A percentile compares a stretch with the other conserved stretches of the same genome.
Conservation (phyloP, 2,113 vertebrate genomes). For the Polypterus senegalus region DNA sequence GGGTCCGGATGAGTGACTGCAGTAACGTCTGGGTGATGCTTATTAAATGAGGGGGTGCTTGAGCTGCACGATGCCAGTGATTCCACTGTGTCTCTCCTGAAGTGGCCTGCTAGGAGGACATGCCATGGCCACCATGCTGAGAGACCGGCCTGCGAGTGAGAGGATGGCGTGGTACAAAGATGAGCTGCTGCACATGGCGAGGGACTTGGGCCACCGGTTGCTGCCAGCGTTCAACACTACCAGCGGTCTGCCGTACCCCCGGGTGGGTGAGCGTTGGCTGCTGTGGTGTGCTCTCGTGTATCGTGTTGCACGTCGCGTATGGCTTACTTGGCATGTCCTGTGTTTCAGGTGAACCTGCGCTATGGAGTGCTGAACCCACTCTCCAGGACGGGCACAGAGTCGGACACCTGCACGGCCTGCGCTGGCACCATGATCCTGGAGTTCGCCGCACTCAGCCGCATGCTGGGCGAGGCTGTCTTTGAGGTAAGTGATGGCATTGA, state of each 20-base stretch:
- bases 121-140: slow-evolving; percentile 17
- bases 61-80: too few species aligned
- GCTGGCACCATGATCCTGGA: slow-evolving; percentile 22
- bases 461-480: slow-evolving; percentile 13
- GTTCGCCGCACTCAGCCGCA: slow-evolving; percentile 20
- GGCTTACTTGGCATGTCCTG: neutral
- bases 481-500: slow-evolving; percentile 6
- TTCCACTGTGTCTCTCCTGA: neutral
- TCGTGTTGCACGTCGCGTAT: neutral
- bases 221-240: slow-evolving; percentile 22
- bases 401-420: slow-evolving; percentile 19
- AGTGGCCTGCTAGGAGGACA: slow-evolving; percentile 18
- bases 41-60: neutral
- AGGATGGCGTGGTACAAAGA: slow-evolving; percentile 14
- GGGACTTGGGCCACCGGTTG: slow-evolving; percentile 15
- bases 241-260: slow-evolving; percentile 17
- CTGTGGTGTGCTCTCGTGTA: neutral
- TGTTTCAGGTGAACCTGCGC: slow-evolving; percentile 16
- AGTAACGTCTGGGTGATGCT: too few species aligned
- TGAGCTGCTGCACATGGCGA: slow-evolving; percentile 17
- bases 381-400: slow-evolving; percentile 17
- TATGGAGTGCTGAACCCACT: slow-evolving; percentile 14
- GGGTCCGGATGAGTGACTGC: neutral
- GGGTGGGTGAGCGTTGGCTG: neutral
- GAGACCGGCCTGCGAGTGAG: neutral